phyloP scores from a whole-genome alignment of 1,140 invertebrate genomes.

The Sminthurinus signatus region DNA sequence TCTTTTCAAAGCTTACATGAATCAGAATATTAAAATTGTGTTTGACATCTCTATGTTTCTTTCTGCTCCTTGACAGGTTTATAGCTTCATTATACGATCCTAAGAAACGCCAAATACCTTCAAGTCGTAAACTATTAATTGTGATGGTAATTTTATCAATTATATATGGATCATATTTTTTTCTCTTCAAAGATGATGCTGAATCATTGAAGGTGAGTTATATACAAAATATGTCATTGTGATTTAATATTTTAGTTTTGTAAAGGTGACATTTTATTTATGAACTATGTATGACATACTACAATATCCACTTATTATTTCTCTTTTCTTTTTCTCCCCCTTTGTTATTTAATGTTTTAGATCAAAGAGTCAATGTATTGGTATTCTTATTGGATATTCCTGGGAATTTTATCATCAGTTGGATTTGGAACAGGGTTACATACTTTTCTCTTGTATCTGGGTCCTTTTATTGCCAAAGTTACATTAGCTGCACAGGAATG shows the following conservation, averaged over 20 bases:
- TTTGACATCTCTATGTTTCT: no score
- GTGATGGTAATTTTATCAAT: conserved; percentile 14
- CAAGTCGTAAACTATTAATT: conserved; percentile 24
- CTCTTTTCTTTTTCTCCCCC: no score
- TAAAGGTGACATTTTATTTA: neutral
- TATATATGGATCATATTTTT: conserved; percentile 35
- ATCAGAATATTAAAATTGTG: neutral
- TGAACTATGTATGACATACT: neutral
- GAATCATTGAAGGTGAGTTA: conserved; percentile 47
- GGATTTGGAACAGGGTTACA: conserved; percentile 96
- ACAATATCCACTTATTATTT: no score
- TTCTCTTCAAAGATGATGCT: conserved; percentile 44
- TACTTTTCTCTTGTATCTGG: conserved; percentile 95
- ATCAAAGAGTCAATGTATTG: conserved; percentile 49
- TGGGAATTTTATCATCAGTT: conserved; percentile 93
- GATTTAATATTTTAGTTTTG: no score
- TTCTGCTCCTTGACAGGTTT: conserved; percentile 22
- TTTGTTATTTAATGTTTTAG: conserved; percentile 17
- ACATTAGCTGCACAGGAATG: conserved; percentile 98
- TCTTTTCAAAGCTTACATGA: no score
- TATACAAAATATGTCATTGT: no score
- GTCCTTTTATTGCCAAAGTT: conserved; percentile 86
- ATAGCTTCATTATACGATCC: conserved; percentile 32
- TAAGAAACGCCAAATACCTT: conserved; percentile 25
- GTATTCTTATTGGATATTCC: conserved; percentile 88